Base-by-base conservation (phyloP, 2,797 vertebrate species). In the Ptychobarbus kaznakovi region DNA sequence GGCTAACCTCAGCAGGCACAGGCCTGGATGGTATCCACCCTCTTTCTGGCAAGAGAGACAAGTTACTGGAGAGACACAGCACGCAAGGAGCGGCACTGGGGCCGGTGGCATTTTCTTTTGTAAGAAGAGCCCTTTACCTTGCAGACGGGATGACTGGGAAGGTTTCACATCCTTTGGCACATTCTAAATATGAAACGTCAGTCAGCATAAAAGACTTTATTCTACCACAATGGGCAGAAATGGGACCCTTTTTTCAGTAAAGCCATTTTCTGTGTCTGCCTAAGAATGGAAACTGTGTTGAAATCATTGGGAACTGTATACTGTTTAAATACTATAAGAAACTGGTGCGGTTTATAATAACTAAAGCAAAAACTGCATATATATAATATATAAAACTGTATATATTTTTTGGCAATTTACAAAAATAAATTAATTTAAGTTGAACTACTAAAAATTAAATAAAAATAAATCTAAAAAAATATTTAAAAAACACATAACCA, bases 1-100 rank as follows among this genome's bases (percentile, higher is more conserved):
- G 83, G 86, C 79, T 79, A 81, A 77, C 82, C 86, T 85, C 83
- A 77, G 68, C 65, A 83, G 44, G 76, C 82, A 87, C 25, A 65
- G 22, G 42, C 38, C 76, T 75, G 86, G 78, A 68, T 42, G 44
- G 63, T 58, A 74, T 81, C 82, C 76, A 51, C 58, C 58, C 49
- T 69, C 22, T 38, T 70, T 56, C 81, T 86, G 83, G 72, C 80
- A 80, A 2, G n/a, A 20, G 81, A 79, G 56, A 78, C 5, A 18
- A 46, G 13, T 68, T n/a, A 81, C 46, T 53, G 70, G 28, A 22
- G 58, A 83, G 42, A 83, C 16, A 18, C 28, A 38, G 20, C 81
- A 74, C 0, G 25, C 28, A 49, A 18, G 42, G 40, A 35, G 20
- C 8, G 4, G 46, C 44, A 20, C 61, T 46, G 35, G 35, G 38